Percentiles rank a stretch among this genome's conserved stretches.
Conservation (phyloP, 2,888 invertebrate species). For the Ormia ochracea region DNA sequence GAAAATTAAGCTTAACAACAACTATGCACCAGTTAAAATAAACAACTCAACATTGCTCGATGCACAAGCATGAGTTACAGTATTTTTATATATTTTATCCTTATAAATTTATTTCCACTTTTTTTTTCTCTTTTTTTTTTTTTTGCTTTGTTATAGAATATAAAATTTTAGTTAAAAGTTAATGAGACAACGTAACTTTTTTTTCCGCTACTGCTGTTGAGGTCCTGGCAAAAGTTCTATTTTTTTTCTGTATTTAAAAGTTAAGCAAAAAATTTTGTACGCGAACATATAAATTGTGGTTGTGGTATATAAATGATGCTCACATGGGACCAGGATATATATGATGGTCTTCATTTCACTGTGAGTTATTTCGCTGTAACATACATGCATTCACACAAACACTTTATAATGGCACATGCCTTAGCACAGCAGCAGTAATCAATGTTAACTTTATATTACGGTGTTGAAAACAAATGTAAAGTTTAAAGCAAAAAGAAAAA, state of each 20-base stretch:
- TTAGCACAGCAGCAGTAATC: slow-evolving; percentile 64
- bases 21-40: slow-evolving; percentile 57
- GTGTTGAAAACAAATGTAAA: slow-evolving; percentile 57
- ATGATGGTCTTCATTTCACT: slow-evolving; percentile 56
- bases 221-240: slow-evolving; percentile 44
- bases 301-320: slow-evolving; percentile 61
- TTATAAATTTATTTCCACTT: slow-evolving; percentile 14
- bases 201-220: slow-evolving; percentile 29
- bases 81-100: slow-evolving; percentile 17
- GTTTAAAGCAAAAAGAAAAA: slow-evolving; percentile 57
- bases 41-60: slow-evolving; percentile 8
- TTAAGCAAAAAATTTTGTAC: slow-evolving; percentile 6
- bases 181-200: slow-evolving; percentile 64
- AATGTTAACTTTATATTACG: slow-evolving; percentile 65
- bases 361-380: slow-evolving; percentile 42
- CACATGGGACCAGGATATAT: slow-evolving; percentile 57
- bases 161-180: slow-evolving; percentile 63
- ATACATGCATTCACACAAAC: not conserved
- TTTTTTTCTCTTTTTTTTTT: too few species aligned
- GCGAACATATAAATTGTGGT: slow-evolving; percentile 60
- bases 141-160: slow-evolving; percentile 32
- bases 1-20: slow-evolving; percentile 59
- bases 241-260: slow-evolving; percentile 6
- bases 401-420: not conserved
- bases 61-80: not conserved